Evolutionary conservation across 2,797 vertebrate species (phyloP).

Genomic region (Ceyx erithaca): DNA sequence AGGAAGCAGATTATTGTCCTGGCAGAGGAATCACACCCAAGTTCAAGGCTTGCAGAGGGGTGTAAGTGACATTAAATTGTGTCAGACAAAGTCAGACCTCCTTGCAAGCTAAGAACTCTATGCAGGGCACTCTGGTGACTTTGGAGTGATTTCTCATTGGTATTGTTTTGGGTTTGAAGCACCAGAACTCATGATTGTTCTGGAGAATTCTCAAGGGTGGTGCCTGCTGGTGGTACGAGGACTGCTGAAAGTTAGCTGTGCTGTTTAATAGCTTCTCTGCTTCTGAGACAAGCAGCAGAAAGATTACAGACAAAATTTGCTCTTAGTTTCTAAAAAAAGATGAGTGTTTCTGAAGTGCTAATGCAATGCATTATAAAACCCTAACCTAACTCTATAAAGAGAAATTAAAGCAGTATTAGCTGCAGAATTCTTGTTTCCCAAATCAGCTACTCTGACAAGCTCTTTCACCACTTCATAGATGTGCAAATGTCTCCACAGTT

Average conservation of each 20-base stretch:
- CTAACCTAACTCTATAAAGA: constrained; percentile 1
- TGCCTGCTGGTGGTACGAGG: not conserved
- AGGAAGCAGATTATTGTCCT: not conserved
- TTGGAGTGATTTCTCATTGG: not conserved
- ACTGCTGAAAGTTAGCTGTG: not conserved
- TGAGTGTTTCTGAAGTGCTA: constrained; percentile 24
- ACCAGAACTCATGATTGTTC: not conserved
- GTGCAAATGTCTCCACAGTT: not conserved
- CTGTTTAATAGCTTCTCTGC: not conserved
- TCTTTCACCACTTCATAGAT: not conserved
- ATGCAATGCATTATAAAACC: not conserved
- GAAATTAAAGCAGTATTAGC: constrained; percentile 5
- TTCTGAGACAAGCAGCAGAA: constrained; percentile 5
- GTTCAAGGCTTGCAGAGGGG: not conserved
- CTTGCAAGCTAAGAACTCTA: not conserved
- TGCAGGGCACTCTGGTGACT: not conserved
- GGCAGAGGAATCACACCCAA: accelerated
- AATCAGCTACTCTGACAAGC: not conserved
- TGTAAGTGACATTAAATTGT: not conserved
- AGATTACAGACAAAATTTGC: constrained; percentile 1
- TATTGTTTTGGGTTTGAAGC: not conserved
- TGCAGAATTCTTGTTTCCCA: not conserved
- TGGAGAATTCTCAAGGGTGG: not conserved
- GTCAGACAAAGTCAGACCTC: not conserved
- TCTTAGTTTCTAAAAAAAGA: constrained; percentile 13